Conservation (phyloP, 2,797 vertebrate genomes). For the Toxotes lorentzi region DNA sequence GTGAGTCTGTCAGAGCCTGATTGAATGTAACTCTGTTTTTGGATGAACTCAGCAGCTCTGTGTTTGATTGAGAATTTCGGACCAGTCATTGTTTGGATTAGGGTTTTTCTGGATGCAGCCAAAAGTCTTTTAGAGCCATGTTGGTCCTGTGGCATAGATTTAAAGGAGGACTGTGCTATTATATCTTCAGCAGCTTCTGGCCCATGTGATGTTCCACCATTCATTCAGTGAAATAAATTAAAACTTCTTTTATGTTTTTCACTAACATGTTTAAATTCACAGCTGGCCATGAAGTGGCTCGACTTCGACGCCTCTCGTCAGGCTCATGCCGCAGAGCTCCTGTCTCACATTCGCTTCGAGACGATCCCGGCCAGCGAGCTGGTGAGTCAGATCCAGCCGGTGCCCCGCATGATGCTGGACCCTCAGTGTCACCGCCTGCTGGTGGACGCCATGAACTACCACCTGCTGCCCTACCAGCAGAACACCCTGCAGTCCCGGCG, state of each 20-base stretch:
- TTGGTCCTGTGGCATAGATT: no score
- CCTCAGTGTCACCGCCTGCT: slow-evolving; percentile 89
- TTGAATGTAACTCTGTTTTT: background rate
- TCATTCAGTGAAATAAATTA: no score
- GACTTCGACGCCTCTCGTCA: slow-evolving; percentile 87
- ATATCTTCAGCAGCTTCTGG: no score
- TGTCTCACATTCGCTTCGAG: slow-evolving; percentile 87
- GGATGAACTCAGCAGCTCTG: background rate
- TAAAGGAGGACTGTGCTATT: no score
- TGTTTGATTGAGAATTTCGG: background rate
- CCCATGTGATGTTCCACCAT: no score
- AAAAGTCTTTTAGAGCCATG: no score
- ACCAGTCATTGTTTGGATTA: no score
- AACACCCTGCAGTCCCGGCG: slow-evolving; percentile 88
- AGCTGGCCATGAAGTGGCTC: slow-evolving; percentile 89
- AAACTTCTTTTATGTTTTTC: no score
- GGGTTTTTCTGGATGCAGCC: no score
- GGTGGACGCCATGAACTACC: slow-evolving; percentile 93
- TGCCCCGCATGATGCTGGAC: slow-evolving; percentile 90
- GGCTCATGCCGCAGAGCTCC: slow-evolving; percentile 84
- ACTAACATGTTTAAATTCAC: no score
- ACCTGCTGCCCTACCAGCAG: slow-evolving; percentile 91
- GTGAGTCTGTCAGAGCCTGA: slow-evolving; percentile 11
- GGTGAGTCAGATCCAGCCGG: slow-evolving; percentile 89
- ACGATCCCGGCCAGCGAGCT: slow-evolving; percentile 90